Base-by-base conservation (phyloP, 2,888 invertebrate species). In the Pseudococcus jackbeardsleyi region DNA sequence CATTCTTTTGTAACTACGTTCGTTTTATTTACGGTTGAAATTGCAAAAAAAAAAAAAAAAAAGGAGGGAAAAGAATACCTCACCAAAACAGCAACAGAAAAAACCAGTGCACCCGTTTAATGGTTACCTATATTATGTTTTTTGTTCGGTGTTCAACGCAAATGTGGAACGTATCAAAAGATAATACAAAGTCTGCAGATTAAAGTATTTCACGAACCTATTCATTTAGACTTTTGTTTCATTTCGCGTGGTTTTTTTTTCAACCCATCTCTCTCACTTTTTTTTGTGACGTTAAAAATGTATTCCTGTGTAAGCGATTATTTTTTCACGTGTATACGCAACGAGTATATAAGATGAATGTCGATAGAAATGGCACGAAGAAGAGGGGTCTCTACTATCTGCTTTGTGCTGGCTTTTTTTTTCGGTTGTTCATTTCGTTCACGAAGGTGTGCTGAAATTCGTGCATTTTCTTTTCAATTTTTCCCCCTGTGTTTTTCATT, bases 121-220 rank as follows among this genome's bases (percentile, higher is more conserved):
- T 68, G 68, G 68, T 68, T 68, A 68, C 68, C 68, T 68, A 22
- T 68, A 26, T 50, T 50, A 50, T 15, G 50, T 3, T 50, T 68
- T 68, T 68, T 68, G 68, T 68, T 68, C 26, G 22, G 68, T 22
- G 26, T 17, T 50, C 50, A 50, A 50, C 50, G 15, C 22, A 68
- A 68, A 68, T 50, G 50, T 68, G 68, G 12, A 68, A 68, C 68
- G 68, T 26, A 68, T 68, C 68, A 68, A 68, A 68, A 68, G 68
- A 68, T 26, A 68, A 68, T 22, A 68, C 68, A 68, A 68, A 19
- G 22, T 17, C 68, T 17, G 50, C 68, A 68, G 68, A 68, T 68
- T 68, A 68, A 68, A 68, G 68, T 68, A 68, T 68, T 22, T 68
- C 68, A 22, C 68, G 22, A 68, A 68, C 68, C 68, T 26, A 68